Evolutionary conservation across 2,888 invertebrate species (phyloP).

Genomic region (Tachina lurida): DNA sequence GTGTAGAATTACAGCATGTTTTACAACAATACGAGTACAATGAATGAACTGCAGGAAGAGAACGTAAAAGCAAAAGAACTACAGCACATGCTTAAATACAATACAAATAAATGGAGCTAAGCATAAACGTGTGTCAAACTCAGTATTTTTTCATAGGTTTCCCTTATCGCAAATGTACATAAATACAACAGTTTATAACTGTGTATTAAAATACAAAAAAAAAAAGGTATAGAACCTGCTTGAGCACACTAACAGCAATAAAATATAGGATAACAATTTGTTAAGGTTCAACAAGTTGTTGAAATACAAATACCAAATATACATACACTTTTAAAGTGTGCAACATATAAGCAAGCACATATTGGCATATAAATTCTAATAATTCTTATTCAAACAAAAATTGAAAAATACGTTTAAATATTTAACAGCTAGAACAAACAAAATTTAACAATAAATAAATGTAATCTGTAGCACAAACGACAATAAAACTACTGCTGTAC

Average conservation of each 20-base stretch:
- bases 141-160: background rate
- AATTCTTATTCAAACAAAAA: constrained; percentile 36
- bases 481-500: background rate
- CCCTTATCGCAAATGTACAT: background rate
- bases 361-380: constrained; percentile 19
- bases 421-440: constrained; percentile 4
- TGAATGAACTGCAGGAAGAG: constrained; percentile 50
- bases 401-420: constrained; percentile 31
- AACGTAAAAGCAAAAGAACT: constrained; percentile 10
- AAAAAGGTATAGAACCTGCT: background rate
- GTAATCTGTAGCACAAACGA: background rate
- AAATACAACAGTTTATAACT: constrained; percentile 49
- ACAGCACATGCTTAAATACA: background rate
- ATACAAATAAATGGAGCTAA: constrained; percentile 3
- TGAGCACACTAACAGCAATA: constrained; percentile 48
- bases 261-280: constrained; percentile 74
- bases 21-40: constrained; percentile 32
- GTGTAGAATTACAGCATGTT: constrained; percentile 70
- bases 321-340: background rate
- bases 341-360: background rate
- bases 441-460: background rate
- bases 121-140: constrained; percentile 59
- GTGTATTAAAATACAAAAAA: background rate
- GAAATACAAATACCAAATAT: constrained; percentile 27
- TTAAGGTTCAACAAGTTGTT: constrained; percentile 73